Base-by-base conservation (phyloP, 92 coral and sea anemone genomes). In the Siderastrea radians region DNA sequence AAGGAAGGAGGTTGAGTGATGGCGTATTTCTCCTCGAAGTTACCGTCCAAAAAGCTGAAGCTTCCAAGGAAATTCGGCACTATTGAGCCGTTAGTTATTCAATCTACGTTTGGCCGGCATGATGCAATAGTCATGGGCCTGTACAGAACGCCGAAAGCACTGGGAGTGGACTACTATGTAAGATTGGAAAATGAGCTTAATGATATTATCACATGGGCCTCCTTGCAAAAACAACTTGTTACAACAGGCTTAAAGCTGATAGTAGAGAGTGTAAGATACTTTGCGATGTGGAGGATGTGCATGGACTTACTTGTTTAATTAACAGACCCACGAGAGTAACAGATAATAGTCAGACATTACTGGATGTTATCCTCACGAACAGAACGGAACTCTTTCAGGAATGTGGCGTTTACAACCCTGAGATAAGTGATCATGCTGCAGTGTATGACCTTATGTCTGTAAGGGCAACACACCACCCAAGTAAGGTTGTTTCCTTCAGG, bases 391-490 rank as follows among this genome's bases (percentile, higher is more conserved):
- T 86, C 58, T 86, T 86, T 44, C 55, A 17, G 62, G 57, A 77
- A 59, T 86, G 84, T 64, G 90, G 83, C 67, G 77, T 74, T 7
- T 81, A 72, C 60, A 78, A 80, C 54, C 87, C 87, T 9, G 91
- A 81, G 53, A 75, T 81, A 2, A 88, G 87, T n/a, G n/a, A n/a
- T n/a, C 91, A 80, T 65, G 82, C 74, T 17, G 47, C 80, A 7
- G 71, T 74, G 15, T 81, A 76, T 68, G 88, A 84, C 19, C 45
- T 89, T 57, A 68, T 83, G 38, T 68, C 75, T 62, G 84, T 55
- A 38, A 75, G 68, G 53, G 85, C 46, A 16, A 83, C 68, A 66
- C 84, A 60, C 60, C 88, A 83, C 48, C 74, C 26, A 49, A 44
- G 79, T 8, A 67, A 51, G 51, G n/a, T 82, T 7, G 68, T 82